Evolutionary conservation across 2,888 invertebrate genomes (phyloP).

Genomic region (Sinohyriopsis cumingii): DNA sequence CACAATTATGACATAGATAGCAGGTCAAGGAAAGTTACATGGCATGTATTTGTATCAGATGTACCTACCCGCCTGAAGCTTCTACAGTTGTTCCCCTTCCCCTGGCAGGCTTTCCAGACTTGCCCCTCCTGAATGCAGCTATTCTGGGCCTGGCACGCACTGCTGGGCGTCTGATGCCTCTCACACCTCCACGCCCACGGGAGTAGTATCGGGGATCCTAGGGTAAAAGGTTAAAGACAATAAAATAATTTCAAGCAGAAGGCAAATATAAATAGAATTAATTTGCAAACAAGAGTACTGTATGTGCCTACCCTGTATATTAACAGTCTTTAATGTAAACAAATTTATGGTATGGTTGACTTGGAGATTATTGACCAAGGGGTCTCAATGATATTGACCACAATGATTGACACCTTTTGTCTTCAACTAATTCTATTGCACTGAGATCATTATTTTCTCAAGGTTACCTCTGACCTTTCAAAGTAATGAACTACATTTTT

Average conservation of each 20-base stretch:
- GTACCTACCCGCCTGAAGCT: slow-evolving; percentile 38
- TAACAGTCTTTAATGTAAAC: no score
- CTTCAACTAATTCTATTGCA: no score
- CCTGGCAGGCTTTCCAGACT: slow-evolving; percentile 33
- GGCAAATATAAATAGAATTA: neutral
- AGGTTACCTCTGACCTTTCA: no score
- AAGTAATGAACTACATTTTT: no score
- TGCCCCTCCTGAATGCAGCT: slow-evolving; percentile 26
- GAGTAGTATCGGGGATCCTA: slow-evolving; percentile 15
- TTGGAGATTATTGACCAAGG: no score
- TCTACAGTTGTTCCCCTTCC: slow-evolving; percentile 61
- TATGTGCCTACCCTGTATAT: no score
- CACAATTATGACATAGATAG: no score
- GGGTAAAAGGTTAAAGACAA: neutral
- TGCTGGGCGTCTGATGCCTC: slow-evolving; percentile 49
- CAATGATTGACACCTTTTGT: no score
- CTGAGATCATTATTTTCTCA: no score
- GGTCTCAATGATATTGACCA: no score
- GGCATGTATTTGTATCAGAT: neutral
- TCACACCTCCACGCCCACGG: slow-evolving; percentile 36
- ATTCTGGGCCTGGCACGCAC: slow-evolving; percentile 50
- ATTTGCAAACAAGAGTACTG: no score
- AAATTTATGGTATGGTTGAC: no score
- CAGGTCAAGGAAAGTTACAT: neutral
- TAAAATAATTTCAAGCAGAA: neutral